Evolutionary conservation across 2,113 vertebrate species (phyloP), one percentile per base, ranked within the genome.

Genomic region (Pungitius pungitius): DNA sequence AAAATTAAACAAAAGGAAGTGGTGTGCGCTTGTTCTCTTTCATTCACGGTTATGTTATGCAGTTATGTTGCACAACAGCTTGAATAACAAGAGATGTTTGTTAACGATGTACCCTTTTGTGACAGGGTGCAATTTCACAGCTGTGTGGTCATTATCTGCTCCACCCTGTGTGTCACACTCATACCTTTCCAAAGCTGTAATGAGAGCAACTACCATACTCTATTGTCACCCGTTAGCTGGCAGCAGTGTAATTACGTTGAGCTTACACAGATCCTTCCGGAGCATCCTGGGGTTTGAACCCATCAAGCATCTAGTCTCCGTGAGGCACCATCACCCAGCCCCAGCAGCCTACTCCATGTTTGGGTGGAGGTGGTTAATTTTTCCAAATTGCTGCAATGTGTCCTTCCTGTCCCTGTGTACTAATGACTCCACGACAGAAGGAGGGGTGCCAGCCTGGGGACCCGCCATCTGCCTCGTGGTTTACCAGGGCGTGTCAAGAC

Each of bases 381-480:
- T 78, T 70, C 73, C 62, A 83, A 87, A 87, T 60, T 52, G 75
- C 51, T 79, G 60, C 65, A 72, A 75, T 45, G 69, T 77, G 77
- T 80, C 69, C 75, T 77, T 78, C 71, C 81, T 75, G 80, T 87
- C 80, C 56, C 71, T 39, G 51, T 75, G 76, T 83, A 85, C 68
- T 87, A 87, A 87, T 86, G 84, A 86, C 86, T 73, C 54, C 63
- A 73, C 27, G 42, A 88, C 88, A 90, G 85, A 76, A 88, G 83
- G 63, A 87, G 73, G 78, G 85, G 71, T 68, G 74, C 78, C 51
- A 20, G 85, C 90, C 90, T 73, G 73, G 87, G 90, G 91, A 91
- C 78, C 47, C 69, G 80, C 92, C 93, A 93, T 94, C 93, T 93
- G 93, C 82, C 85, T 82, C 74, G 78, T 85, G 86, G 90, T 85